Percentiles rank a stretch among this genome's conserved stretches.
Evolutionary conservation across 2,888 invertebrate species (phyloP).

Genomic region (Girardia tigrina): DNA sequence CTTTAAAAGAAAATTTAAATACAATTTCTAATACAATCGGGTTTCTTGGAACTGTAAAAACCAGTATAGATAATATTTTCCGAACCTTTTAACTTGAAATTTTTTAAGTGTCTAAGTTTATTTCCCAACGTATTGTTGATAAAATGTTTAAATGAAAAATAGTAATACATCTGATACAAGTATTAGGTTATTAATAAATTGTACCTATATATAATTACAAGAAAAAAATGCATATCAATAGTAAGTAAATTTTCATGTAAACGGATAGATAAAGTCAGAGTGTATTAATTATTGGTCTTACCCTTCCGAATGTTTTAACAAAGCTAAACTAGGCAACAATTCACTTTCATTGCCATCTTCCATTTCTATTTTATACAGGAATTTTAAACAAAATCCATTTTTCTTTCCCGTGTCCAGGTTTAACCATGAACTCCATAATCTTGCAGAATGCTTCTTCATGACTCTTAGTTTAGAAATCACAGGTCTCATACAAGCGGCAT

Average conservation of each 20-base stretch:
- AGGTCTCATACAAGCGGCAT: constrained; percentile 27
- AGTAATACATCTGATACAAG: too few species aligned
- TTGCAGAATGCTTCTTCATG: constrained; percentile 24
- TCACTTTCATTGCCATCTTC: background rate
- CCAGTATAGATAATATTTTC: background rate
- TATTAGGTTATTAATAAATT: too few species aligned
- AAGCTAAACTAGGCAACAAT: background rate
- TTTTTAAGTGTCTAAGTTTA: too few species aligned
- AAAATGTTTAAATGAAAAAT: too few species aligned
- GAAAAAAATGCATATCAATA: background rate
- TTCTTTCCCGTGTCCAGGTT: background rate
- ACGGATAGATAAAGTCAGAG: too few species aligned
- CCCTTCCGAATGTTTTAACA: constrained; percentile 31
- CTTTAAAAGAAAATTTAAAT: background rate
- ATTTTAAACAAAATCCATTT: constrained; percentile 5
- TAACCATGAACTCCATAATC: constrained; percentile 32
- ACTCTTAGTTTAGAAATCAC: constrained; percentile 1
- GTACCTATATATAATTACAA: background rate
- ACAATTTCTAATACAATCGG: background rate
- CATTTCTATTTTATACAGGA: background rate
- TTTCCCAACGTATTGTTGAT: too few species aligned
- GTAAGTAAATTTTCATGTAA: background rate
- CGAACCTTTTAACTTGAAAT: background rate
- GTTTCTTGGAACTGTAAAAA: background rate
- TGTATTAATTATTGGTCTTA: background rate